These are phyloP conservation scores for Zaprionus inermis DNA, from an alignment of 1,140 invertebrate genomes.

Conservation along the genomic window DNA sequence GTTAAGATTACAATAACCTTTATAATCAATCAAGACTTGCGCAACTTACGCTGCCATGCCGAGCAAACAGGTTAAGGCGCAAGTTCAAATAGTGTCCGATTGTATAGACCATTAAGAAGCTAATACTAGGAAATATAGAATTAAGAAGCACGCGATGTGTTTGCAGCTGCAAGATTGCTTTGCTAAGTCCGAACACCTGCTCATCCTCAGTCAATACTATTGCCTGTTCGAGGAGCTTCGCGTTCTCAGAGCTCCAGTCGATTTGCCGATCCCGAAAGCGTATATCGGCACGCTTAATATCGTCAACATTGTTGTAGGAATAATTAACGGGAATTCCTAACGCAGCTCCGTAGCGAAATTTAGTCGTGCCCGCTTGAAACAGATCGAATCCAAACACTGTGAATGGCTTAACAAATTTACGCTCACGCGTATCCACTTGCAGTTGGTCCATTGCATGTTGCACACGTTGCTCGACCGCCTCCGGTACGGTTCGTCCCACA, in stretches of 20 bases:
- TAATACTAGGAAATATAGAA: constrained; percentile 84
- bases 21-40: neutral
- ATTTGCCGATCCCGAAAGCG: constrained; percentile 85
- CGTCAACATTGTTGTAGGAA: constrained; percentile 83
- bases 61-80: constrained; percentile 86
- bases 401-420: constrained; percentile 86
- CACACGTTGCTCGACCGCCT: constrained; percentile 81
- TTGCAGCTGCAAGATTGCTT: constrained; percentile 87
- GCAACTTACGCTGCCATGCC: constrained; percentile 79
- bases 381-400: constrained; percentile 88
- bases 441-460: constrained; percentile 85
- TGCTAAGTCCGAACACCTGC: constrained; percentile 91
- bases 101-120: constrained; percentile 85
- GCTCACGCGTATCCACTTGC: constrained; percentile 80
- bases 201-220: constrained; percentile 90
- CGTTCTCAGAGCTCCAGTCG: constrained; percentile 87
- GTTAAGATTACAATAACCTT: neutral
- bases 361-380: constrained; percentile 84
- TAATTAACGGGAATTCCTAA: constrained; percentile 89
- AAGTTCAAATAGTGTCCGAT: constrained; percentile 85
- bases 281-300: constrained; percentile 85
- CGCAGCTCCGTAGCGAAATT: constrained; percentile 85
- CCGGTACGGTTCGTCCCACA: constrained; percentile 81
- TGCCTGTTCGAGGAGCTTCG: constrained; percentile 87
- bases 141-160: constrained; percentile 86